A percentile compares a stretch with the other conserved stretches of the same genome.
Evolutionary conservation across 2,113 vertebrate species (phyloP).

Genomic region (Tragelaphus scriptus): DNA sequence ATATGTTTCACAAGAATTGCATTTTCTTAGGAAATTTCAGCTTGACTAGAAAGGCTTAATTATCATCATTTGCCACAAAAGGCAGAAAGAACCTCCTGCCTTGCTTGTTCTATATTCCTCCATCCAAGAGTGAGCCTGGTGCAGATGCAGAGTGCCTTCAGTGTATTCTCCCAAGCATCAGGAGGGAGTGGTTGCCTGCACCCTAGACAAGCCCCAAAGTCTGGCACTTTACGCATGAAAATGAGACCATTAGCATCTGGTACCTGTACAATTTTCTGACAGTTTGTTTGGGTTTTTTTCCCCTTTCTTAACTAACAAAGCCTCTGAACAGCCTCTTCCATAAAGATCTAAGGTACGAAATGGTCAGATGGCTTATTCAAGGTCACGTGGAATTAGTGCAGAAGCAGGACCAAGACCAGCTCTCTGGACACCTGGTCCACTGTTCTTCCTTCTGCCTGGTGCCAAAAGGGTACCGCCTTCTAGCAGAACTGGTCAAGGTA

Average conservation of each 20-base stretch:
- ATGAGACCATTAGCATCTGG: background rate
- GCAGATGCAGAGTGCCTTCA: background rate
- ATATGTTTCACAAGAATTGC: background rate
- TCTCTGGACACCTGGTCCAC: background rate
- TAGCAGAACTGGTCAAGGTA: background rate
- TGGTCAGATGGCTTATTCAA: background rate
- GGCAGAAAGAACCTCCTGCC: background rate
- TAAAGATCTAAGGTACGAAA: background rate
- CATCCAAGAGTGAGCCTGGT: background rate
- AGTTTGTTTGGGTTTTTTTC: background rate
- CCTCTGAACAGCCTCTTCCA: background rate
- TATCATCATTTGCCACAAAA: background rate
- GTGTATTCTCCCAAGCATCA: background rate
- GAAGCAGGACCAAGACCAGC: background rate
- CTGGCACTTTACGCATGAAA: background rate
- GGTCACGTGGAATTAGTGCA: background rate
- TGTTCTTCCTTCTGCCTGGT: background rate
- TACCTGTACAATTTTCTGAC: background rate
- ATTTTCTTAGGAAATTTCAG: background rate
- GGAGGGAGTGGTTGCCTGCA: background rate
- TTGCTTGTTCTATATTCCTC: background rate
- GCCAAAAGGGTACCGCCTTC: background rate
- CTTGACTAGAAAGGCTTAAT: background rate
- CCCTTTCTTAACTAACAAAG: background rate
- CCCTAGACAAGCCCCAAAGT: background rate